These are phyloP conservation scores for Patella pellucida DNA, from an alignment of 2,888 invertebrate genomes.

Conservation along the genomic window DNA sequence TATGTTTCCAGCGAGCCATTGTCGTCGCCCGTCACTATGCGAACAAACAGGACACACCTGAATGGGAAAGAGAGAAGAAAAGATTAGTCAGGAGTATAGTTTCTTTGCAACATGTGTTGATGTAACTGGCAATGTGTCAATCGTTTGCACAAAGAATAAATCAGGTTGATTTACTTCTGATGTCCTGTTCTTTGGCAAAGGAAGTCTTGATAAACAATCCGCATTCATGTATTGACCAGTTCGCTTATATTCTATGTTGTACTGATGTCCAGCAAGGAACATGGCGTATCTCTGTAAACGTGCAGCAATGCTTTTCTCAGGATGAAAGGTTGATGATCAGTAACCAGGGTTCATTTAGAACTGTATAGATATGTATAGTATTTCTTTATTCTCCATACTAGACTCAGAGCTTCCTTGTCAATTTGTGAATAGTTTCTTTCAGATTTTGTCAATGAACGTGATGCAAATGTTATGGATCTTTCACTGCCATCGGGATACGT, in stretches of 20 bases:
- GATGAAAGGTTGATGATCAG: conserved; percentile 70
- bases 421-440: conserved; percentile 67
- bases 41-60: too few relatives aligned
- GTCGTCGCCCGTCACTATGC: too few relatives aligned
- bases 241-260: conserved; percentile 55
- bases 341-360: conserved; percentile 67
- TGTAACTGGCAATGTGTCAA: conserved; percentile 52
- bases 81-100: too few relatives aligned
- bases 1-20: too few relatives aligned
- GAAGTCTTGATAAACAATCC: conserved; percentile 59
- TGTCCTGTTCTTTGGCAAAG: conserved; percentile 18
- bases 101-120: conserved; percentile 19
- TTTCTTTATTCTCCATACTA: conserved; percentile 68
- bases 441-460: conserved; percentile 68
- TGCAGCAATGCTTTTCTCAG: conserved; percentile 52
- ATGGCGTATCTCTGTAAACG: conserved; percentile 56
- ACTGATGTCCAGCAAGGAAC: conserved; percentile 62
- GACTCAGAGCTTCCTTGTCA: conserved; percentile 68
- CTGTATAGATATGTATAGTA: conserved; percentile 70
- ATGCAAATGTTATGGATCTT: conserved; percentile 69
- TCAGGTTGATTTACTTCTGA: conserved; percentile 21
- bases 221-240: conserved; percentile 57
- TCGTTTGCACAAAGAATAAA: conserved; percentile 33
- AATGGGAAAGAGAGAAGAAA: too few relatives aligned
- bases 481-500: conserved; percentile 32